Evolutionary conservation across 2,888 invertebrate genomes (phyloP), one percentile per base, ranked within the genome.

Genomic region (Lacanobia oleracea): DNA sequence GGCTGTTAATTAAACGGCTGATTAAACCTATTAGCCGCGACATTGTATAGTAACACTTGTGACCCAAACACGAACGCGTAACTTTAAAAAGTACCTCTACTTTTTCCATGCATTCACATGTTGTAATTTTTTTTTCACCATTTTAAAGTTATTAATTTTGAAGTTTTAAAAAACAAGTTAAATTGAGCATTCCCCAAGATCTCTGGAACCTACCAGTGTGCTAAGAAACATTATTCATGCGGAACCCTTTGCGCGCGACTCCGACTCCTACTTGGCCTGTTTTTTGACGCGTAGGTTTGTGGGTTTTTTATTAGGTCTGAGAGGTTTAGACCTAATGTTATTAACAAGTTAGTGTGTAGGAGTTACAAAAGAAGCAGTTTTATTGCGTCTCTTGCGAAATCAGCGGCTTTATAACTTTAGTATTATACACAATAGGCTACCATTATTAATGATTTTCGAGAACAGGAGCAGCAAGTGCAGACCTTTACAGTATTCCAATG

Each of bases 251-350:
- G 18, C 7, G 1, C 43, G 43, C 40, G 43, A 16, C 0, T 43
- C 43, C 43, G 14, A 43, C 43, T 43, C 14, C 18, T 18, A 48
- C 16, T 18, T 1, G 18, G 18, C 18, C 8, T 18, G 18, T 65
- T 50, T 53, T 33, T 74, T 43, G n/a, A 53, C 23, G 43, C 23
- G 43, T 40, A 16, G 10, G 23, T 37, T 56, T 37, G n/a, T 51
- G 54, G 21, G 1, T 14, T 45, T 21, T 75, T 79, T 60, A 54
- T 65, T 60, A 65, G 21, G 12, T 16, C 33, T 53, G 23, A 33
- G 16, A n/a, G n/a, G 23, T 50, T 23, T 50, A 12, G 33, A 40
- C 5, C 18, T 77, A 37, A 51, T 37, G n/a, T 53, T 43, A 16
- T 33, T 33, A 21, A 27, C 5, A 57, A 40, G n/a, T 21, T 16